Conservation (phyloP, 2,113 vertebrate genomes). For the Sebastes schlegelii region DNA sequence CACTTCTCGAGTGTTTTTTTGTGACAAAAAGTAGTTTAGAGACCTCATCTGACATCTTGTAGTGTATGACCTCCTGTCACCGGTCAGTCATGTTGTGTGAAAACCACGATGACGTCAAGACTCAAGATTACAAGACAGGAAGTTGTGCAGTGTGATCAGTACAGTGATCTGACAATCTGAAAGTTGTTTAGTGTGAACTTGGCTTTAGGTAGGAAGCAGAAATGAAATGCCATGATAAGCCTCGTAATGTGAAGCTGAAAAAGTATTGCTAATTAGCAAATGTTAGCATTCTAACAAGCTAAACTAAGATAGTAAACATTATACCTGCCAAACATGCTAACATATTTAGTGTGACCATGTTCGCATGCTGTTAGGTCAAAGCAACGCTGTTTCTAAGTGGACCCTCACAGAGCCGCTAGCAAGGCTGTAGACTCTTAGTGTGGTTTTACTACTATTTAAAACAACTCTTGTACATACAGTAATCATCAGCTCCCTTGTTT, state of each 20-base stretch:
- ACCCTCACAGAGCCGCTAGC: background rate
- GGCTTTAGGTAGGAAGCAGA: background rate
- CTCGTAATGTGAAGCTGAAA: background rate
- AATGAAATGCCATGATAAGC: background rate
- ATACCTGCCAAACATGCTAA: background rate
- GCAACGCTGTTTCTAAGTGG: background rate
- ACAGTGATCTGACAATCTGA: background rate
- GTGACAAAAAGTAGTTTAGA: background rate
- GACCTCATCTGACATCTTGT: background rate
- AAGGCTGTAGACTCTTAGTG: background rate
- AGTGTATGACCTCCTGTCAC: background rate
- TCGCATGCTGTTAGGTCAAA: background rate
- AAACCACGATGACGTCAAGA: background rate
- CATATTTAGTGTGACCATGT: background rate
- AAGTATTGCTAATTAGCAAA: too few species aligned
- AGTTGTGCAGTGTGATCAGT: background rate
- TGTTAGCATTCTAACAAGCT: too few species aligned
- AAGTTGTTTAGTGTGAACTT: background rate
- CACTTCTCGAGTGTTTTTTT: background rate
- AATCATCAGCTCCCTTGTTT: background rate
- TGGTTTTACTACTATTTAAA: background rate
- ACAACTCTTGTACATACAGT: background rate
- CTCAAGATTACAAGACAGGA: background rate
- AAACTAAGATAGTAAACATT: background rate
- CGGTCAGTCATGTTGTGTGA: background rate